phyloP scores from a whole-genome alignment of 2,113 vertebrate genomes.

The Thryonomys swinderianus region DNA sequence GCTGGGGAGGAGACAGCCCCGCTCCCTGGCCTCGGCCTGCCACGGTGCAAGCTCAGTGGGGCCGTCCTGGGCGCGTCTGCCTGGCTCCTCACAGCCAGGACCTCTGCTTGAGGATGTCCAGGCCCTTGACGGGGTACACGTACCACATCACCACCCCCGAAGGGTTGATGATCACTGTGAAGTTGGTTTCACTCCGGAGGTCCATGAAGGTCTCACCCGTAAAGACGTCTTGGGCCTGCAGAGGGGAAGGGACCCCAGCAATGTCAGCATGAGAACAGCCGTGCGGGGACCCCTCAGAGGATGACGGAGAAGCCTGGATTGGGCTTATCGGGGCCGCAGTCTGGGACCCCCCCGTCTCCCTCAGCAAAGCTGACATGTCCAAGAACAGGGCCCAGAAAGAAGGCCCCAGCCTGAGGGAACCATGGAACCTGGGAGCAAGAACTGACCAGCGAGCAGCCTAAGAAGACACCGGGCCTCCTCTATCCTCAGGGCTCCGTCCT shows the following conservation, averaged over 20 bases:
- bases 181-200: slow-evolving; percentile 86
- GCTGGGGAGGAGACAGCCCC: not conserved
- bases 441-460: not conserved
- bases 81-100: not conserved
- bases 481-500: not conserved
- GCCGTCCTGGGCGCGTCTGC: not conserved
- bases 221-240: slow-evolving; percentile 89
- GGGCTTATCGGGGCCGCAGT: not conserved
- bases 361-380: not conserved
- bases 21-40: not conserved
- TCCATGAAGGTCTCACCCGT: slow-evolving; percentile 64
- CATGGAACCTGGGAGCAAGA: rapidly evolving
- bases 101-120: rapidly evolving
- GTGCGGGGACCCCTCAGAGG: not conserved
- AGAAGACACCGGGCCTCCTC: not conserved
- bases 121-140: slow-evolving; percentile 82
- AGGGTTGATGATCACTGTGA: slow-evolving; percentile 93
- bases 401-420: not conserved
- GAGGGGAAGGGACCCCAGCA: not conserved
- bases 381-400: not conserved
- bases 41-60: not conserved
- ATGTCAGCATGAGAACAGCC: not conserved
- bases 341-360: not conserved
- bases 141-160: slow-evolving; percentile 97
- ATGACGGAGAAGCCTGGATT: not conserved